phyloP scores from a whole-genome alignment of 2,113 vertebrate genomes.

The Ciconia boyciana region DNA sequence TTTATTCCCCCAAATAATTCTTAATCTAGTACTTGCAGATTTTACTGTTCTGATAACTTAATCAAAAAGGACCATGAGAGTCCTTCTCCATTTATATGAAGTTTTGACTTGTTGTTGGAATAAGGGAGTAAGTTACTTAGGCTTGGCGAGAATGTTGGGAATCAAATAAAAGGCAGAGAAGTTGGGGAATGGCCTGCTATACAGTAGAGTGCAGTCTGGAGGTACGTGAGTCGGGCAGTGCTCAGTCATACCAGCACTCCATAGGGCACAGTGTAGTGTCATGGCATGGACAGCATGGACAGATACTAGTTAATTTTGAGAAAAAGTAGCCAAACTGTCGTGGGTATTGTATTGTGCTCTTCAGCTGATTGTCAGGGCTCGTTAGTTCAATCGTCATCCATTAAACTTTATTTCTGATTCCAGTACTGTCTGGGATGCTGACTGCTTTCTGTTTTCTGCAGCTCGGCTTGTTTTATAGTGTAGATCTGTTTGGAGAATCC shows the following conservation, averaged over 20 bases:
- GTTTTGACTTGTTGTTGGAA: neutral
- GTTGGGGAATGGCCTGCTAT: neutral
- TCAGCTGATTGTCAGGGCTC: neutral
- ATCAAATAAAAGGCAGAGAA: neutral
- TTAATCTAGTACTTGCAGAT: neutral
- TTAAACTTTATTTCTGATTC: neutral
- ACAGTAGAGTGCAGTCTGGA: neutral
- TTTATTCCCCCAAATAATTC: neutral
- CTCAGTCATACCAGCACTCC: neutral
- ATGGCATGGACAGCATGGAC: too few relatives aligned
- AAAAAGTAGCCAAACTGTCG: neutral
- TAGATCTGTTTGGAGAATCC: neutral
- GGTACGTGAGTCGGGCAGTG: too few relatives aligned
- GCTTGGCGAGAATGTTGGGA: neutral
- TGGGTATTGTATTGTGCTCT: neutral
- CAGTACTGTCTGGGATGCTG: neutral
- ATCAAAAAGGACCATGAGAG: neutral
- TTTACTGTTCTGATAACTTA: neutral
- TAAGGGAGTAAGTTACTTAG: neutral
- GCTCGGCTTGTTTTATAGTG: neutral
- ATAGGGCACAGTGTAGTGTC: neutral
- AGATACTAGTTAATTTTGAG: neutral
- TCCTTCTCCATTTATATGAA: neutral
- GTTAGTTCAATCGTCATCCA: neutral
- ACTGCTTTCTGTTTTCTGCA: neutral